Evolutionary conservation across 2,113 vertebrate species (phyloP), one percentile per base, ranked within the genome.

Genomic region (Bubo scandiacus): DNA sequence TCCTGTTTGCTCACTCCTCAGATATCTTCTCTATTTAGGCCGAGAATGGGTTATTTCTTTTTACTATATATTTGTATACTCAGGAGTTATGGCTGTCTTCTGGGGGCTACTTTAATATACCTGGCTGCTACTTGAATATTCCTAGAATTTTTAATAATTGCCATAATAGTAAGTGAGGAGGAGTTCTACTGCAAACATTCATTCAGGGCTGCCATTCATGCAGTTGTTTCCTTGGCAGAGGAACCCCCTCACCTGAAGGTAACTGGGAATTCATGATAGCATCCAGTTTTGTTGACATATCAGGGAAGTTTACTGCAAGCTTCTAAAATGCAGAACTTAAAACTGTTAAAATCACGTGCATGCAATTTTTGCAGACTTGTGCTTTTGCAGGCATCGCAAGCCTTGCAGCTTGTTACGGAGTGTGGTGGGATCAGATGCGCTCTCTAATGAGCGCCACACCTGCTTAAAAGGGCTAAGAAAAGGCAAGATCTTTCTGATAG

Each of bases 401-500:
- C 90, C 83, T 86, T 40, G 32, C 59, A 84, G 82, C 67, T 74
- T 80, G 63, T 77, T 55, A 12, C 34, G 61, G 80, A 12, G 57
- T 81, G 65, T 0, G 0, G 72, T 61, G 67, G 85, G 49, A 47
- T 92, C 62, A 54, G 72, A 77, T 36, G 72, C 3, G 11, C 62
- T 75, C 81, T 90, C 57, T 47, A 55, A 21, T 34, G 83, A 92
- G 88, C 59, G 51, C 85, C 74, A 55, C 32, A 83, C 63, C 85
- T 93, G 81, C 85, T 91, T 54, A 62, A 93, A 94, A 88, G 52
- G 25, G 59, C 75, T 55, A 49, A 81, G 88, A 86, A 88, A 66
- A 2, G 12, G 52, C 26, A 65, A 90, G 70, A 68, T 61, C 30
- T 79, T 65, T 88, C 84, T 84, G 81, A 77, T 43, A 74, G 68